Conservation (phyloP, 2,113 vertebrate species). For the Coreoperca whiteheadi region DNA sequence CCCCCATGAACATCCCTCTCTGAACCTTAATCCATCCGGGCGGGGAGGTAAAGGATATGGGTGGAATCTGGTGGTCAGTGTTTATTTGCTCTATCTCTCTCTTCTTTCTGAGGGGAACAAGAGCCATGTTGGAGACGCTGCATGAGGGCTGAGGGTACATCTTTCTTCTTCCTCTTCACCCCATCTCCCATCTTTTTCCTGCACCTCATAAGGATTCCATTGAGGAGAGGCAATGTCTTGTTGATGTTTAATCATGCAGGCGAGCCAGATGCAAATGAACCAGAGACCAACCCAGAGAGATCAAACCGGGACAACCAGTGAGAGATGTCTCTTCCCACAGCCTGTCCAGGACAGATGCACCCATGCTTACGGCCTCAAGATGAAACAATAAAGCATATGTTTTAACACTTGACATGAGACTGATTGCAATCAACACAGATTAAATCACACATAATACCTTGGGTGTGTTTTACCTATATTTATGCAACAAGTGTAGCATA, state of each 20-base stretch:
- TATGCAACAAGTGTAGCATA: neutral
- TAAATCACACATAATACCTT: neutral
- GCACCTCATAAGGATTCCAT: constrained; percentile 66
- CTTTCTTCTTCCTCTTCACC: constrained; percentile 63
- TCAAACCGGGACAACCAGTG: constrained; percentile 51
- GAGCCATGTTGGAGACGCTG: constrained; percentile 74
- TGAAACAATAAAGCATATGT: neutral
- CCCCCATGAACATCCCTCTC: constrained; percentile 40
- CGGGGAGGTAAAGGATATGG: constrained; percentile 53
- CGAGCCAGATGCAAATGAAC: constrained; percentile 68
- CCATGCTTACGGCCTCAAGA: neutral
- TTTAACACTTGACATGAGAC: neutral
- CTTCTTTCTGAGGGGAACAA: constrained; percentile 72
- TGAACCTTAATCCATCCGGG: constrained; percentile 61
- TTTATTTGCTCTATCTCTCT: constrained; percentile 83
- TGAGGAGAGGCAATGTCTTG: constrained; percentile 47
- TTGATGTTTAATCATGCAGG: constrained; percentile 58
- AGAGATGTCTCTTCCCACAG: constrained; percentile 5
- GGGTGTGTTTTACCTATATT: neutral
- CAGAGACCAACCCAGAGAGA: constrained; percentile 39
- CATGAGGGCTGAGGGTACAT: constrained; percentile 80
- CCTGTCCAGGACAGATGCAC: constrained; percentile 23
- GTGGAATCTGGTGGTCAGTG: constrained; percentile 66
- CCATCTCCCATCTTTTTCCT: constrained; percentile 33
- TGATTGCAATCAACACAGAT: neutral